Conservation (phyloP, 2,113 vertebrate genomes). For the Papio anubis region DNA sequence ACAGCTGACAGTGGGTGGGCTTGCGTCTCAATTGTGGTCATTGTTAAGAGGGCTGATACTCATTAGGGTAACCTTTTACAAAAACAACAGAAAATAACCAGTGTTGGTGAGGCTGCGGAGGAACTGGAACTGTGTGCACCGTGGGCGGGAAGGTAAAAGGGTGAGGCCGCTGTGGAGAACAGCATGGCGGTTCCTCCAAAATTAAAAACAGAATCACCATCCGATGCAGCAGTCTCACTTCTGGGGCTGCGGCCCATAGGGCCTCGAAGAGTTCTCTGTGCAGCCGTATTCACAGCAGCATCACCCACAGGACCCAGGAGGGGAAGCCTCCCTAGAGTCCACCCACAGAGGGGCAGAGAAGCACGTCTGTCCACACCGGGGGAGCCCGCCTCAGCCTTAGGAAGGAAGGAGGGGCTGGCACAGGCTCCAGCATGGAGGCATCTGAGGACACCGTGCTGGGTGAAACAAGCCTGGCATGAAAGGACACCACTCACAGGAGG, state of each 20-base stretch:
- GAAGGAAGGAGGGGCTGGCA: background rate
- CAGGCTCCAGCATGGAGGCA: no score
- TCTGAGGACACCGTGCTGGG: no score
- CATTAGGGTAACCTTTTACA: no score
- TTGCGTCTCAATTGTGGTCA: no score
- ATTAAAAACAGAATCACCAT: background rate
- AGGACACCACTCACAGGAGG: background rate
- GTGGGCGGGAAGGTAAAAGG: background rate
- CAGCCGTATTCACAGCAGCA: background rate
- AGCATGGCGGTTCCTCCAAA: background rate
- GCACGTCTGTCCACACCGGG: no score
- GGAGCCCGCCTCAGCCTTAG: background rate
- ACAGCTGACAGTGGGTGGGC: background rate
- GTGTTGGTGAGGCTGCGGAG: background rate
- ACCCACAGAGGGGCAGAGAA: no score
- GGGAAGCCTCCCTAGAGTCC: no score
- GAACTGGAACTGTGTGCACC: accelerated
- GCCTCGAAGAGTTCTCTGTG: accelerated
- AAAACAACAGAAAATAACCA: background rate
- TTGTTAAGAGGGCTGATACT: background rate
- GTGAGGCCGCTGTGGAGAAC: background rate
- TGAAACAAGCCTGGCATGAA: no score
- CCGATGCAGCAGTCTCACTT: accelerated
- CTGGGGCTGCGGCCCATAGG: no score
- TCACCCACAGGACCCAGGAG: no score